Conservation (phyloP, 1,140 invertebrate genomes). For the Euglossa dilemma region DNA sequence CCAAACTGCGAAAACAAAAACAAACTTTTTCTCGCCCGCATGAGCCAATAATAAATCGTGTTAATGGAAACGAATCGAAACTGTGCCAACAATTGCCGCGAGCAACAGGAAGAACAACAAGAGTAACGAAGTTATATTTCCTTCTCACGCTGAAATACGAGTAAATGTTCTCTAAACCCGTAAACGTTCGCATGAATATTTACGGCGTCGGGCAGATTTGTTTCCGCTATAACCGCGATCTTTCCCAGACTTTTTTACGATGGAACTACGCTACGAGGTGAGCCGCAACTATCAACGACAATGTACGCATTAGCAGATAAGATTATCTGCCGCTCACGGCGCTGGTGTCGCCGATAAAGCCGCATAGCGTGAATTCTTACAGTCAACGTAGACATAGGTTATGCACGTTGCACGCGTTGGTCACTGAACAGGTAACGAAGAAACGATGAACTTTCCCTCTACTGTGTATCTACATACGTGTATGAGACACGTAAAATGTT, state of each 20-base stretch:
- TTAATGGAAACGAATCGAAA: not conserved
- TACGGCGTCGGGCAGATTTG: conserved; percentile 7
- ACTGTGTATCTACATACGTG: not conserved
- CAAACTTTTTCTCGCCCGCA: no score
- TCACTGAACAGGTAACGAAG: conserved; percentile 1
- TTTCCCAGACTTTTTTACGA: conserved; percentile 33
- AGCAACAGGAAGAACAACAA: not conserved
- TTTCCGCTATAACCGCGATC: conserved; percentile 2
- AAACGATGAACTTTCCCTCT: not conserved
- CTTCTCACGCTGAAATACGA: not conserved
- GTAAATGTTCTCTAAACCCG: not conserved
- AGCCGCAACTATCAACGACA: conserved; percentile 32
- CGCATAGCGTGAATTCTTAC: conserved; percentile 39
- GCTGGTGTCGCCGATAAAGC: conserved; percentile 44
- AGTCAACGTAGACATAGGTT: conserved; percentile 24
- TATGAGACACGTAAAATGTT: no score
- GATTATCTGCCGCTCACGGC: conserved; percentile 41
- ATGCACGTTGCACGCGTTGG: not conserved
- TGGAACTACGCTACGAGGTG: conserved; percentile 5
- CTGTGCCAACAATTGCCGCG: not conserved
- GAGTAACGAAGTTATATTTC: not conserved
- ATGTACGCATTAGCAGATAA: conserved; percentile 54
- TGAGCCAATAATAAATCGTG: not conserved
- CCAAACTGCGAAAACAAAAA: not conserved
- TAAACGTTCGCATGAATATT: conserved; percentile 21